A percentile compares a stretch with the other conserved stretches of the same genome.
phyloP scores from a whole-genome alignment of 2,888 invertebrate genomes.

The Mesodorylaimus sp. region DNA sequence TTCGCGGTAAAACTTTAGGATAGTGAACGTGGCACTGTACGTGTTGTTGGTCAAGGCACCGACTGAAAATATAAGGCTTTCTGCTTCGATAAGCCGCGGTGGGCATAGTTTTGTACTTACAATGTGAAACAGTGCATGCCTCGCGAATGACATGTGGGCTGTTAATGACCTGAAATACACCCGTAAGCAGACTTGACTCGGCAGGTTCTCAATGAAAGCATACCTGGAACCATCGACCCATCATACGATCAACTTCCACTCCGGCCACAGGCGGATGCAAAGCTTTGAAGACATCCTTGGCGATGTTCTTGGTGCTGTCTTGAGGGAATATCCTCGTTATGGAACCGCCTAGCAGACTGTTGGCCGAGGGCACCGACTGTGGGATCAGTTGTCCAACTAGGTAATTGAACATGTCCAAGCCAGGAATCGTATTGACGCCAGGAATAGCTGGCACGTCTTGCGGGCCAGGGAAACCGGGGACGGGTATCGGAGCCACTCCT shows the following conservation, averaged over 20 bases:
- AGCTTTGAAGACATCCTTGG: slow-evolving; percentile 27
- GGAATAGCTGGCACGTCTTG: slow-evolving; percentile 27
- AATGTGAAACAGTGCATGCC: slow-evolving; percentile 30
- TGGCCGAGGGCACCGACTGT: slow-evolving; percentile 30
- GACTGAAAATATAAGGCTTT: slow-evolving; percentile 19
- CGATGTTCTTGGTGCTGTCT: slow-evolving; percentile 24
- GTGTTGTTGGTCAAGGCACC: slow-evolving; percentile 31
- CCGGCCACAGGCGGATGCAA: slow-evolving; percentile 28
- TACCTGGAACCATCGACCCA: slow-evolving; percentile 32
- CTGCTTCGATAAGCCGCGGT: neutral
- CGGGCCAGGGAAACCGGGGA: slow-evolving; percentile 24
- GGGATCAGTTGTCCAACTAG: slow-evolving; percentile 28
- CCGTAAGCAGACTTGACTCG: neutral
- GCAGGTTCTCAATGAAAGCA: neutral
- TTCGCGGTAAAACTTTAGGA: slow-evolving; percentile 30
- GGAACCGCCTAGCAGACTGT: slow-evolving; percentile 28
- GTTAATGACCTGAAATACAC: slow-evolving; percentile 24
- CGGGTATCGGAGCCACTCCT: slow-evolving; percentile 28
- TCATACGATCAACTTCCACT: slow-evolving; percentile 29
- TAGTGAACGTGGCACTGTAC: slow-evolving; percentile 30
- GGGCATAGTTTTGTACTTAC: slow-evolving; percentile 15
- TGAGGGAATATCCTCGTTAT: slow-evolving; percentile 28
- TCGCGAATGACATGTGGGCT: slow-evolving; percentile 30
- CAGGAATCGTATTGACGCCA: slow-evolving; percentile 31
- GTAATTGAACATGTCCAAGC: slow-evolving; percentile 30